Conservation (phyloP, 2,888 invertebrate genomes). For the Aphidius colemani region DNA sequence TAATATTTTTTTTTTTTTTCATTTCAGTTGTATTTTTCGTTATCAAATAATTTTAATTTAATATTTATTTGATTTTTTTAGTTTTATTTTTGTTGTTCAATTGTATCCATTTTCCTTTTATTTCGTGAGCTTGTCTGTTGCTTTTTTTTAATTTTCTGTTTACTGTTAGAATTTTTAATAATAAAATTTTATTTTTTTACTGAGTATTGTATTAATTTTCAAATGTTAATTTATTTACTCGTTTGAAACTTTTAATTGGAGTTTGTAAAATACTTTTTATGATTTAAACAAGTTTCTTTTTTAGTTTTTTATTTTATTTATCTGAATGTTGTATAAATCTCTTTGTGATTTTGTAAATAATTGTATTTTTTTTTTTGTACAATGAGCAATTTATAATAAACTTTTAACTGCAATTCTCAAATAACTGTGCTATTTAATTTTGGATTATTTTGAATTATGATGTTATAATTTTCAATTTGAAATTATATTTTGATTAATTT, state of each 20-base stretch:
- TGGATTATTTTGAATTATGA: too few relatives aligned
- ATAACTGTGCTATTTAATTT: too few relatives aligned
- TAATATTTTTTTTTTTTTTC: conserved; percentile 11
- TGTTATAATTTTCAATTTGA: too few relatives aligned
- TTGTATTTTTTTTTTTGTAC: not conserved
- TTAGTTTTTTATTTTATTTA: not conserved
- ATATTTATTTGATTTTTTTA: not conserved
- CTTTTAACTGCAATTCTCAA: too few relatives aligned
- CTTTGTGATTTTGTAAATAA: not conserved
- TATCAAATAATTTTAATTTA: too few relatives aligned
- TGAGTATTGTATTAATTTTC: not conserved
- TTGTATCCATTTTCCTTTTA: conserved; percentile 3
- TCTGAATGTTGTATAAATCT: not conserved
- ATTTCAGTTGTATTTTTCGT: conserved; percentile 8
- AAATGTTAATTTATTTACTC: conserved; percentile 1
- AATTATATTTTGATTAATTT: too few relatives aligned
- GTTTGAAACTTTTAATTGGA: not conserved
- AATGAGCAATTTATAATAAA: not conserved
- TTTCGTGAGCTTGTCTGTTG: conserved; percentile 1
- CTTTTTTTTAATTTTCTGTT: conserved; percentile 7
- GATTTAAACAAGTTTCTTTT: conserved; percentile 1
- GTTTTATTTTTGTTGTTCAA: conserved; percentile 1
- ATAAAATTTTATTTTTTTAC: not conserved
- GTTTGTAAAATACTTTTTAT: not conserved
- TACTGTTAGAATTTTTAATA: not conserved